Evolutionary conservation across 2,888 invertebrate species (phyloP), one percentile per base, ranked within the genome.

Genomic region (Plagodis pulveraria): DNA sequence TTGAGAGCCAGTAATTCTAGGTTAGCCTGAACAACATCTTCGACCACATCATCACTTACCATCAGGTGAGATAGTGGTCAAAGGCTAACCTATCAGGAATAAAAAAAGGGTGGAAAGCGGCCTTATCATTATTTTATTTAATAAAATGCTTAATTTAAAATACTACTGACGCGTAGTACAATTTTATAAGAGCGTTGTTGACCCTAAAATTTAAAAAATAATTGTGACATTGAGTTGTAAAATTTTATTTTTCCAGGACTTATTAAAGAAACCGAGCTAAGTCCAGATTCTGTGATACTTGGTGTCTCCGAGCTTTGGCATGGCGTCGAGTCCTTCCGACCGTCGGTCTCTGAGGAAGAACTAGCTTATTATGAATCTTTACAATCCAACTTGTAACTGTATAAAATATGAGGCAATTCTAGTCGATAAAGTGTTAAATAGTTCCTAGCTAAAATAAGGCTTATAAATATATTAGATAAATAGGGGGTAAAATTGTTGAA

Each of bases 301-400:
- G 93, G 91, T 35, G 84, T 94, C 38, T 91, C 94, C 0, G 96
- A 97, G 78, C 94, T 97, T 67, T 83, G 91, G 68, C 84, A 93
- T 48, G 95, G 96, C 0, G 93, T 95, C 12, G 85, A 88, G 56
- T 89, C 94, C 51, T 94, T 96, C 66, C 94, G 95, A 62, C 96
- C 96, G 0, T 96, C 97, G 0, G 95, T 97, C 10, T 95, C 94
- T 34, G 89, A 91, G 41, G 93, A 94, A 56, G 97, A 97, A 82
- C 86, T 96, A 74, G 86, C 91, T 22, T 96, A 96, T 81, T 97
- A 95, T 72, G 93, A 94, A 70, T 87, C 92, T 5, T 72, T 93
- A 55, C 83, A 88, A 65, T 73, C 81, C 55, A 84, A 87, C 79
- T 82, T 91, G 79, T 91, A 57, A 56, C 22, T 43, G 9, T 53